These are phyloP conservation scores for Perca flavescens DNA, from an alignment of 2,113 vertebrate genomes.

Conservation along the genomic window DNA sequence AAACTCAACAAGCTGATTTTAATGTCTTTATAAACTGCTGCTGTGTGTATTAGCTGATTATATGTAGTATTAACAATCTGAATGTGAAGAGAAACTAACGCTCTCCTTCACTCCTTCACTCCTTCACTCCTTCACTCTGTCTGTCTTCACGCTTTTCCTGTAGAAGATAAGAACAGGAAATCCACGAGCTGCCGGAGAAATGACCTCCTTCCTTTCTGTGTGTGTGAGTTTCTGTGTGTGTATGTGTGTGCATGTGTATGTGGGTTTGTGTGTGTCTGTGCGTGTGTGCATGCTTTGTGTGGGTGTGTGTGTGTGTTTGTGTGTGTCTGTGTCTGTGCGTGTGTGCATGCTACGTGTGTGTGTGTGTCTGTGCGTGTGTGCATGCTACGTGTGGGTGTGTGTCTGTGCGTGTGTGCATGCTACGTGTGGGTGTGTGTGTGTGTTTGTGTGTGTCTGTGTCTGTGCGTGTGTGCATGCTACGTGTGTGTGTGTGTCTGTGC, in stretches of 20 bases:
- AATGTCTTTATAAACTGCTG: background rate
- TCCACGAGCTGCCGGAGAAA: constrained; percentile 23
- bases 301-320: background rate
- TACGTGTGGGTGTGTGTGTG: too few relatives aligned
- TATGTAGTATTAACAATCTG: background rate
- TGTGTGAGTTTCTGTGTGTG: constrained; percentile 1
- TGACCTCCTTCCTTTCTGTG: constrained; percentile 8
- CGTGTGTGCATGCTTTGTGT: background rate
- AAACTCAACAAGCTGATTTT: too few relatives aligned
- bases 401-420: fast-evolving
- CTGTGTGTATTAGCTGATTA: background rate
- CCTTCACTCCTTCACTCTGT: background rate
- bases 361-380: too few relatives aligned
- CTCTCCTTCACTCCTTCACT: too few relatives aligned
- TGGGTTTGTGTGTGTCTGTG: background rate
- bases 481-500: too few relatives aligned
- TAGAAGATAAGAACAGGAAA: constrained; percentile 40
- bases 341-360: too few relatives aligned
- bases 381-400: too few relatives aligned
- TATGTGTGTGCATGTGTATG: background rate
- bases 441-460: too few relatives aligned
- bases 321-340: background rate
- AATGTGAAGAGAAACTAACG: background rate
- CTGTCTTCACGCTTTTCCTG: constrained; percentile 16
- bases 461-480: too few relatives aligned